Conservation (phyloP, 2,113 vertebrate species). For the Promerops cafer region DNA sequence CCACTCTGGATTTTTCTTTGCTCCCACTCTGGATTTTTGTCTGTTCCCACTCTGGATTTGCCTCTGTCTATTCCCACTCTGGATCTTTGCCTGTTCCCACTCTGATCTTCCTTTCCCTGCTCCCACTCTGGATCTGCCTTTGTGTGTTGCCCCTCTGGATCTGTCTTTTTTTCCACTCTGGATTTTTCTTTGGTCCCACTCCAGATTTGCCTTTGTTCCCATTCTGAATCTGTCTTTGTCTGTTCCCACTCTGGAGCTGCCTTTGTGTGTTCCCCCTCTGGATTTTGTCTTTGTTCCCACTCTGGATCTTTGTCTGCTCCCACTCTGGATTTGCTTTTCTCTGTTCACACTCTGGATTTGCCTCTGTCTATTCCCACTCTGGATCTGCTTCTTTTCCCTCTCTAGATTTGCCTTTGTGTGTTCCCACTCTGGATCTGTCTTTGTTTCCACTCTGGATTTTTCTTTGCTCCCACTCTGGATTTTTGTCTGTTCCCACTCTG, state of each 20-base stretch:
- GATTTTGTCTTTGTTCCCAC: not conserved
- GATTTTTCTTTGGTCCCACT: not conserved
- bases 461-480: not conserved
- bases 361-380: not conserved
- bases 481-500: accelerated
- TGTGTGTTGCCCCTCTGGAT: not conserved
- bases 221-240: accelerated
- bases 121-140: not conserved
- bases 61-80: not conserved
- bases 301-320: not conserved
- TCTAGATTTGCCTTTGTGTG: not conserved
- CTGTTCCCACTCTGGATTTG: not conserved
- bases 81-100: accelerated
- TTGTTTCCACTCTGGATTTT: not conserved
- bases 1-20: not conserved
- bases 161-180: not conserved
- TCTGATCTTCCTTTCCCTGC: accelerated
- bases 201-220: not conserved
- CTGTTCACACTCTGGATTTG: not conserved
- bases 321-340: not conserved
- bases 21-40: accelerated
- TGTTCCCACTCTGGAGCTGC: not conserved
- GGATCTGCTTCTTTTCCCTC: accelerated
- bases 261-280: not conserved
- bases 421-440: not conserved